Percentiles rank a stretch among this genome's conserved stretches.
Evolutionary conservation across 2,113 vertebrate genomes (phyloP).

Genomic region (Dendropsophus ebraccatus): DNA sequence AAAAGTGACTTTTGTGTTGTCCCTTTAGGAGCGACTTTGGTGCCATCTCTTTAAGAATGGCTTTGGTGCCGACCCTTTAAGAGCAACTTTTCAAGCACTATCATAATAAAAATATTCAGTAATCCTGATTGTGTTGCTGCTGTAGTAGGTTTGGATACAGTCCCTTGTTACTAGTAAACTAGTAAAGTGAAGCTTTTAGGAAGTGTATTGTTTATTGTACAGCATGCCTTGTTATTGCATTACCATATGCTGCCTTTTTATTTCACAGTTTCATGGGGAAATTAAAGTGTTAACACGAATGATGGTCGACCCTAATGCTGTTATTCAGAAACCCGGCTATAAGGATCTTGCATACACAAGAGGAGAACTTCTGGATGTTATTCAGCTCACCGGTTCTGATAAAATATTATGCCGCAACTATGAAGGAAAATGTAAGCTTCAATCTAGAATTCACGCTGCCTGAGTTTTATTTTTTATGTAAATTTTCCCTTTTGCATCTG

Average conservation of each 20-base stretch:
- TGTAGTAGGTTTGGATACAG: too few relatives aligned
- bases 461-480: background rate
- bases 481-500: too few relatives aligned
- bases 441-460: background rate
- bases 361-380: slow-evolving; percentile 88
- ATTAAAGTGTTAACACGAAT: slow-evolving; percentile 78
- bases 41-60: too few relatives aligned
- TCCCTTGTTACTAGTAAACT: too few relatives aligned
- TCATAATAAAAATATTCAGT: too few relatives aligned
- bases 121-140: too few relatives aligned
- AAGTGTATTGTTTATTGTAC: background rate
- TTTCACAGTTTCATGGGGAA: slow-evolving; percentile 80
- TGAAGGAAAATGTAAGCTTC: slow-evolving; percentile 85
- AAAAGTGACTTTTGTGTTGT: too few relatives aligned
- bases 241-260: background rate
- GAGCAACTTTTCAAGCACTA: too few relatives aligned
- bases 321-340: slow-evolving; percentile 74
- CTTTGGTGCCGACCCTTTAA: too few relatives aligned
- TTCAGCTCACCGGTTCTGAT: slow-evolving; percentile 79
- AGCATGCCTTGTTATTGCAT: background rate
- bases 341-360: slow-evolving; percentile 78
- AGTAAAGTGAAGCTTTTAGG: too few relatives aligned
- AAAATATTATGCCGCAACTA: slow-evolving; percentile 86
- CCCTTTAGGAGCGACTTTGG: too few relatives aligned
- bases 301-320: slow-evolving; percentile 85